Evolutionary conservation across 1,140 invertebrate species (phyloP), one percentile per base, ranked within the genome.

Genomic region (Heliconius nattereri): DNA sequence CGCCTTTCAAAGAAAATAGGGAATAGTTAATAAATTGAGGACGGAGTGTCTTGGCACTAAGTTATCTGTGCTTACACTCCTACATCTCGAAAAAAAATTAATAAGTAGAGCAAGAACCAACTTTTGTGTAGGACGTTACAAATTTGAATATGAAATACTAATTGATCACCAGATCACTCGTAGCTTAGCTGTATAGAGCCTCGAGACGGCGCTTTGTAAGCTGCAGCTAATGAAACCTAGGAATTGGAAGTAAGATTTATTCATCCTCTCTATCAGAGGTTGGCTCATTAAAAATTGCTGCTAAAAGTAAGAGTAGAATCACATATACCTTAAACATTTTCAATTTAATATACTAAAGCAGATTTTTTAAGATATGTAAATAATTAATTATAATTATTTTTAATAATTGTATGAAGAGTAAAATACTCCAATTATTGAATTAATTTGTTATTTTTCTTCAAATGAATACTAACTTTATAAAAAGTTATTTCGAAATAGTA

Each of bases 101-200:
- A 8, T 57, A 9, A 57, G 20, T 1, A 16, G 29, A 23, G 3
- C 57, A 13, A 26, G 11, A 26, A 26, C 0, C 11, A 3, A 6
- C 16, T 13, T 3, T 66, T 26, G 57, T 66, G 16, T 66, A 66
- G 23, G 20, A 57, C 2, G 23, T 66, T 26, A n/a, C 23, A 66
- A 26, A 1, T 66, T 66, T 66, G 57, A 66, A 26, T 66, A 26
- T 11, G 23, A 66, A 66, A 26, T 6, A 66, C 23, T 29, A 66
- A 66, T 66, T 66, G 11, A 66, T 66, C 23, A 29, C 57, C 11
- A 26, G 57, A 6, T 52, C n/a, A 20, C 49, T 20, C 3, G 23
- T 66, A 66, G 57, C n/a, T 66, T 66, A 54, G 37, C 73, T 74
- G 35, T 74, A 29, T 66, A n/a, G 57, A 66, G 11, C 11, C 13